phyloP scores from a whole-genome alignment of 2,888 invertebrate species.

The Brachyptera putata region DNA sequence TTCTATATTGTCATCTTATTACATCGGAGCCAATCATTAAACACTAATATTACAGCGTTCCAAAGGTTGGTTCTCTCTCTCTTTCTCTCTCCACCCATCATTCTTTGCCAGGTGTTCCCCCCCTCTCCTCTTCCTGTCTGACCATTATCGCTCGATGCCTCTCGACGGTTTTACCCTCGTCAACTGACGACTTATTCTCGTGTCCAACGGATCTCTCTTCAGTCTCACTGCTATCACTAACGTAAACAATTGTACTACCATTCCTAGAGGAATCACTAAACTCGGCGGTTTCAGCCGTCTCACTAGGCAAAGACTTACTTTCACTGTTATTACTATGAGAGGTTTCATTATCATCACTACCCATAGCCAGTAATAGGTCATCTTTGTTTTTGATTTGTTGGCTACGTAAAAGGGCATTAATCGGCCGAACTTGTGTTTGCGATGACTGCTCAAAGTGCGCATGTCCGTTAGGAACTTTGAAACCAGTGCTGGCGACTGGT shows the following conservation, averaged over 20 bases:
- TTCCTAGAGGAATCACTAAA: conserved; percentile 21
- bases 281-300: conserved; percentile 19
- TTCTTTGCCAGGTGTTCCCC: too few relatives aligned
- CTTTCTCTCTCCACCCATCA: too few relatives aligned
- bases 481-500: conserved; percentile 4
- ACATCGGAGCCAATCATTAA: too few relatives aligned
- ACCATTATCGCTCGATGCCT: conserved; percentile 27
- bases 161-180: too few relatives aligned
- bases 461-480: conserved; percentile 24
- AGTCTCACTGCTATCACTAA: conserved; percentile 26
- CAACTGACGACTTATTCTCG: too few relatives aligned
- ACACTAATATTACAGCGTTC: too few relatives aligned
- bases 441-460: conserved; percentile 22
- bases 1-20: too few relatives aligned
- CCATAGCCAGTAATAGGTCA: conserved; percentile 17
- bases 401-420: conserved; percentile 1
- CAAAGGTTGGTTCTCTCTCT: too few relatives aligned
- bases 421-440: conserved; percentile 31
- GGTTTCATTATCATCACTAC: conserved; percentile 18
- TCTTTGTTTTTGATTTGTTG: conserved; percentile 16
- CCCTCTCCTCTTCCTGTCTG: conserved; percentile 19
- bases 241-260: conserved; percentile 18
- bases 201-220: conserved; percentile 21
- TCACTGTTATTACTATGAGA: conserved; percentile 22
- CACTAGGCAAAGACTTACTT: conserved; percentile 22